Evolutionary conservation across 1,140 invertebrate genomes (phyloP).

Genomic region (Caenorhabditis elegans): DNA sequence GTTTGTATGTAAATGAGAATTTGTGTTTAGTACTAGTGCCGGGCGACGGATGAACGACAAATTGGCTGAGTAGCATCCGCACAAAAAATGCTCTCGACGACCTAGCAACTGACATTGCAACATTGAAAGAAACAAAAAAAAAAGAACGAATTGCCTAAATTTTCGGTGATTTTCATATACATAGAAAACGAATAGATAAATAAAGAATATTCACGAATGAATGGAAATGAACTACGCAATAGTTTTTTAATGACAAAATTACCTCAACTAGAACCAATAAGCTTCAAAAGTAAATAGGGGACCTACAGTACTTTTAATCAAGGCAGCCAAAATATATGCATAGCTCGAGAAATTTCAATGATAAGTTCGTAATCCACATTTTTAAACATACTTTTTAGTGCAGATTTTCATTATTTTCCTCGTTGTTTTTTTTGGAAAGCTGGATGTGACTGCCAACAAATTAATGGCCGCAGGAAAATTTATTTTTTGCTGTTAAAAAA

Average conservation of each 20-base stretch:
- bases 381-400: no score
- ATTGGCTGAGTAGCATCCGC: background rate
- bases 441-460: no score
- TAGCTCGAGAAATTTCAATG: background rate
- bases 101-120: background rate
- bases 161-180: background rate
- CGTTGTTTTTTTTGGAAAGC: no score
- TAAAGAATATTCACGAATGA: background rate
- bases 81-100: background rate
- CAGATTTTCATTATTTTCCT: no score
- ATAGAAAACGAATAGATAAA: background rate
- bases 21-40: background rate
- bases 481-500: no score
- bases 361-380: no score
- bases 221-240: background rate
- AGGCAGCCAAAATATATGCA: background rate
- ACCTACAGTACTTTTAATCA: background rate
- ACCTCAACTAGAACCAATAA: background rate
- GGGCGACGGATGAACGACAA: slow-evolving; percentile 15
- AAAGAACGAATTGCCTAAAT: background rate
- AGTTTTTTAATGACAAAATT: background rate
- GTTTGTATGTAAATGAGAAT: slow-evolving; percentile 18
- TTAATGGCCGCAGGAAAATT: no score
- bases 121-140: background rate
- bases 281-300: background rate